These are phyloP conservation scores for Hyphantria cunea DNA, from an alignment of 1,140 invertebrate genomes.

Conservation along the genomic window DNA sequence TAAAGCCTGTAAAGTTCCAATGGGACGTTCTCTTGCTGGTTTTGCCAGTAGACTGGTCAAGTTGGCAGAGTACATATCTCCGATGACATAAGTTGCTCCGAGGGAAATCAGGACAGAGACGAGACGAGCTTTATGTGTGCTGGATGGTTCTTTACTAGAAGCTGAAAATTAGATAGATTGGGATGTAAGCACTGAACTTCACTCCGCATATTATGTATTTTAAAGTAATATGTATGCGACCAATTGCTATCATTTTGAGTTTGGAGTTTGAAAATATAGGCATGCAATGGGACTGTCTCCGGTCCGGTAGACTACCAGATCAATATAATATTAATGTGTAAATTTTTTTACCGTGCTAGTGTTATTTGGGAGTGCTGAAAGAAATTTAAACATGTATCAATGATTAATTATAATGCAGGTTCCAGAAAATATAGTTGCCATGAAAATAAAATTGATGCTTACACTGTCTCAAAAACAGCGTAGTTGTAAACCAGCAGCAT, in stretches of 20 bases:
- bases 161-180: slow-evolving; percentile 36
- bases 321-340: slow-evolving; percentile 38
- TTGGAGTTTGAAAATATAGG: too few species aligned
- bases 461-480: slow-evolving; percentile 87
- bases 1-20: slow-evolving; percentile 84
- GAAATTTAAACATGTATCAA: too few species aligned
- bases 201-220: neutral
- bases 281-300: too few species aligned
- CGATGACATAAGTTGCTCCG: slow-evolving; percentile 87
- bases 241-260: too few species aligned
- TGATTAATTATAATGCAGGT: too few species aligned
- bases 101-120: slow-evolving; percentile 85
- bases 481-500: slow-evolving; percentile 86
- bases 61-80: slow-evolving; percentile 88
- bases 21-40: slow-evolving; percentile 84
- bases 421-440: too few species aligned
- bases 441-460: slow-evolving; percentile 37
- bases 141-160: slow-evolving; percentile 82
- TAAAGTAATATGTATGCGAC: neutral
- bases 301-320: too few species aligned
- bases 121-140: slow-evolving; percentile 83
- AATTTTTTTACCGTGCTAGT: too few species aligned
- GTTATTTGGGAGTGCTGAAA: too few species aligned
- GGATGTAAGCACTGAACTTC: too few species aligned
- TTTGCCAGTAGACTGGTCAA: slow-evolving; percentile 86